These are phyloP conservation scores for Drosophila gunungcola DNA, from an alignment of 1,140 invertebrate genomes.

Conservation along the genomic window DNA sequence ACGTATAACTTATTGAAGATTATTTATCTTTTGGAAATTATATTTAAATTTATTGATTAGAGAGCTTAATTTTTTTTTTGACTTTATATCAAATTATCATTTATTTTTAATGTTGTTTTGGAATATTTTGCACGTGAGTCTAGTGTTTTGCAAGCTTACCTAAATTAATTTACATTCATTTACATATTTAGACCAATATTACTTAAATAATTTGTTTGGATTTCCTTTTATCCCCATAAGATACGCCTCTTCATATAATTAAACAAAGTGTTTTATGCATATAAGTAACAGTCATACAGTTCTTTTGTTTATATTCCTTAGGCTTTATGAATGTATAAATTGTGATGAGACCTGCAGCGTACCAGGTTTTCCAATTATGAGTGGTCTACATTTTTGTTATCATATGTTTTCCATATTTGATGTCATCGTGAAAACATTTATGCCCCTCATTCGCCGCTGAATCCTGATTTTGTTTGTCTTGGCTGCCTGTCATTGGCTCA, in stretches of 20 bases:
- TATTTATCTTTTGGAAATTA: too few relatives aligned
- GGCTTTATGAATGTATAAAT: neutral
- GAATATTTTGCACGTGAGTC: too few relatives aligned
- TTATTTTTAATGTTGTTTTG: too few relatives aligned
- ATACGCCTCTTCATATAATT: neutral
- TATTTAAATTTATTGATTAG: too few relatives aligned
- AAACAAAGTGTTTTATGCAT: conserved; percentile 10
- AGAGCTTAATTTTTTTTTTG: too few relatives aligned
- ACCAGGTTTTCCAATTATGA: neutral
- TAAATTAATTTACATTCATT: too few relatives aligned
- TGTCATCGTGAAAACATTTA: conserved; percentile 36
- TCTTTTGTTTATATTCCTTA: neutral
- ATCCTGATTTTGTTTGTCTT: conserved; percentile 37
- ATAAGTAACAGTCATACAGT: neutral
- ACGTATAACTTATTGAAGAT: too few relatives aligned
- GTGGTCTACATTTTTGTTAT: conserved; percentile 11
- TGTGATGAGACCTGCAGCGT: neutral
- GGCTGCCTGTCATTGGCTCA: conserved; percentile 39
- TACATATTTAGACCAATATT: neutral
- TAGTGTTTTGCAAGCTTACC: too few relatives aligned
- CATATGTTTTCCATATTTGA: conserved; percentile 34
- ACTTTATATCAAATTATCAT: too few relatives aligned
- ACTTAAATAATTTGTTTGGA: neutral
- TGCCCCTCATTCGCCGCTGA: neutral
- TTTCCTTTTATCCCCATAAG: neutral